A percentile compares a stretch with the other conserved stretches of the same genome.
Conservation (phyloP, 2,888 invertebrate genomes). For the Elysia crispata region DNA sequence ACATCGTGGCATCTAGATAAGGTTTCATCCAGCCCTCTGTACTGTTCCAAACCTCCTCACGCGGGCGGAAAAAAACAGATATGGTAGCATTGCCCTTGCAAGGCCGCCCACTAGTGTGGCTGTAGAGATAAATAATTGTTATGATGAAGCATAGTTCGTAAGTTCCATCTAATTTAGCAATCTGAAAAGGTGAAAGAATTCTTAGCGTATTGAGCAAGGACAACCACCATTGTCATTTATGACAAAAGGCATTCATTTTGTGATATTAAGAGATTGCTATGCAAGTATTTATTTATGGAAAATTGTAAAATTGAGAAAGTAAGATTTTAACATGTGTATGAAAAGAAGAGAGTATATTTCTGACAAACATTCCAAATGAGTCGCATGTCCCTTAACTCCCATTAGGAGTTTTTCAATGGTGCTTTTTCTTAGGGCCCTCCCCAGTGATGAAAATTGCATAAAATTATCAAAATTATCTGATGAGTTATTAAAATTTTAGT, state of each 20-base stretch:
- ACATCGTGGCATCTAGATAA: slow-evolving; percentile 10
- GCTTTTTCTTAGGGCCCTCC: too few species aligned
- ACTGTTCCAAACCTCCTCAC: slow-evolving; percentile 51
- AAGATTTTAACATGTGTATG: neutral
- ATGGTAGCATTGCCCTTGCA: slow-evolving; percentile 92
- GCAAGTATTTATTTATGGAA: neutral
- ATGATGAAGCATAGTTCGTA: too few species aligned
- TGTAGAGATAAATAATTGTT: slow-evolving; percentile 51
- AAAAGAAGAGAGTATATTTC: too few species aligned
- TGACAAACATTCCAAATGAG: too few species aligned
- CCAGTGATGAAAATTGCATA: neutral
- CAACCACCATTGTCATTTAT: neutral
- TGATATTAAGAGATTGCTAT: too few species aligned
- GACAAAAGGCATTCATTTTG: neutral
- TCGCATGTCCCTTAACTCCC: too few species aligned
- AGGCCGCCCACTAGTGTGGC: slow-evolving; percentile 93
- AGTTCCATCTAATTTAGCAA: neutral
- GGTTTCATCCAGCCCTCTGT: slow-evolving; percentile 48
- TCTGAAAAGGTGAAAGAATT: neutral
- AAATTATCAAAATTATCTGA: neutral
- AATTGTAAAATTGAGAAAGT: too few species aligned
- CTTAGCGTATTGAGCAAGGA: neutral
- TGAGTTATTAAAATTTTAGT: neutral
- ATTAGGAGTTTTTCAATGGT: too few species aligned
- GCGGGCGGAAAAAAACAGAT: slow-evolving; percentile 76